Evolutionary conservation across 1,140 invertebrate genomes (phyloP), one percentile per base, ranked within the genome.

Genomic region (Drosophila bipectinata): DNA sequence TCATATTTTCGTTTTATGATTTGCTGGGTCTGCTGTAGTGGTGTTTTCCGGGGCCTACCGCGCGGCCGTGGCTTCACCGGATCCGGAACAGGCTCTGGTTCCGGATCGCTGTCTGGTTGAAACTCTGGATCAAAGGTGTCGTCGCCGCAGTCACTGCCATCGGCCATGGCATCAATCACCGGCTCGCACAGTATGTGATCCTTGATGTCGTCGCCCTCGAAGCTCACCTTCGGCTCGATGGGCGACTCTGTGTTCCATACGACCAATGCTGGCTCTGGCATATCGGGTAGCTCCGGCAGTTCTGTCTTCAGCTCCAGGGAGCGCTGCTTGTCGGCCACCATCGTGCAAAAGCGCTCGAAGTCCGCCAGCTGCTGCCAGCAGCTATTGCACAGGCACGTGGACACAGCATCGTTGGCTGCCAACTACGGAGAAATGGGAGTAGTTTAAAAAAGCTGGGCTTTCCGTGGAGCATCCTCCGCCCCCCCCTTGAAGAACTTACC

Each of bases 141-240:
- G 9, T 76, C 73, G 9, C 44, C 59, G 5, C 72, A 55, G 8
- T 51, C 47, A 15, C 48, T 62, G 58, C 59, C 62, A 9, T 64
- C 52, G 32, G 67, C 45, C 63, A 69, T 14, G 0, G 63, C 83
- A 56, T 89, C 83, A 4, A 89, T 88, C n/a, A 89, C 83, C 0
- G 83, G 79, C 15, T 88, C 83, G 28, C 84, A 83, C 0, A 88
- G 30, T 51, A 88, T 83, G 21, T 87, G 73, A 63, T 89, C 84
- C 56, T 88, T 88, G 7, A 89, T 32, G 41, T 88, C 84, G 1
- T 69, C 68, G 21, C 34, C 54, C 1, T 77, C 78, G 10, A 77
- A 78, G 4, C 48, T 45, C 1, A 79, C 58, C 44, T 81, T 81
- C 2, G 77, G 53, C 28, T 81, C 78, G 4, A 87, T 75, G 0